These are phyloP conservation scores for Catagonus wagneri DNA, from an alignment of 2,113 vertebrate genomes.

Conservation along the genomic window DNA sequence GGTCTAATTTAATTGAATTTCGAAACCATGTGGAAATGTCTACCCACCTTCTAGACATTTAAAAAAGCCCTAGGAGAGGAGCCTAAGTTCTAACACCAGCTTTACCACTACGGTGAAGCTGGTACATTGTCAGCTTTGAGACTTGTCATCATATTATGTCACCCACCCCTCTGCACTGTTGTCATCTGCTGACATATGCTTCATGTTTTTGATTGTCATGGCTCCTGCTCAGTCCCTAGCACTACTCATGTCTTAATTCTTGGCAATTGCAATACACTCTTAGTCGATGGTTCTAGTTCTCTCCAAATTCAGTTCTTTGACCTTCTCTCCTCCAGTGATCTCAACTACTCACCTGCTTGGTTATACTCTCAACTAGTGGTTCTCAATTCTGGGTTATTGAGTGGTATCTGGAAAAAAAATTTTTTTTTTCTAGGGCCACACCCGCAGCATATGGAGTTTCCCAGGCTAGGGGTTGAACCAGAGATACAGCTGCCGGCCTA, in stretches of 20 bases:
- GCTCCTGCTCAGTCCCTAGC: background rate
- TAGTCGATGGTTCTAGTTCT: background rate
- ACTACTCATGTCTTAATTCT: background rate
- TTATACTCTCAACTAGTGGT: background rate
- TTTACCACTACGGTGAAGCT: slow-evolving; percentile 30
- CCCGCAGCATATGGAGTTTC: too few relatives aligned
- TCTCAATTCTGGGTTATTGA: slow-evolving; percentile 40
- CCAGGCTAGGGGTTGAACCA: too few relatives aligned
- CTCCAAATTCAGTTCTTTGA: background rate
- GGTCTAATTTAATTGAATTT: slow-evolving; percentile 77
- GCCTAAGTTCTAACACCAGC: background rate
- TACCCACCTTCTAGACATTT: slow-evolving; percentile 79
- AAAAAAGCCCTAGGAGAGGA: slow-evolving; percentile 51
- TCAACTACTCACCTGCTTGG: background rate
- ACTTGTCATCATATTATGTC: slow-evolving; percentile 15
- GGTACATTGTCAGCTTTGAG: background rate
- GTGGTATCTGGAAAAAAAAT: background rate
- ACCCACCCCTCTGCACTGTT: background rate
- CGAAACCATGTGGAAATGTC: slow-evolving; percentile 68
- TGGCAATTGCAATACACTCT: background rate
- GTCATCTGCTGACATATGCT: background rate
- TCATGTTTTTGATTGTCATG: background rate
- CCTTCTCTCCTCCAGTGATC: background rate
- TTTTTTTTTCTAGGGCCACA: too few relatives aligned
- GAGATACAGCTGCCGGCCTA: too few relatives aligned